phyloP scores from a whole-genome alignment of 2,888 invertebrate species.

The Hydrotaea cyrtoneurina region DNA sequence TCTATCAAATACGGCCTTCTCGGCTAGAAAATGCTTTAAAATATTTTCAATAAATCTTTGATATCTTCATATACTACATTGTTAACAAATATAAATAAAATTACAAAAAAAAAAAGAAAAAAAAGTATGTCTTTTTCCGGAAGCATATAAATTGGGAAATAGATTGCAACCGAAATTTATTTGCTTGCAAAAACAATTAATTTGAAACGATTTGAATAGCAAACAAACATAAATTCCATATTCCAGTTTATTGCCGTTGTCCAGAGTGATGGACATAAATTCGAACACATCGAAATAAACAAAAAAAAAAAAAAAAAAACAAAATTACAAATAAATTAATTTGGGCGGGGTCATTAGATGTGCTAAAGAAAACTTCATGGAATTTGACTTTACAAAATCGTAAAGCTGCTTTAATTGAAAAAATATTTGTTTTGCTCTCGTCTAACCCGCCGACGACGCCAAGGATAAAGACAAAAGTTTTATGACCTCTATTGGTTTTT shows the following conservation, averaged over 20 bases:
- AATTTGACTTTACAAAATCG: background rate
- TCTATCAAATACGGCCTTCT: background rate
- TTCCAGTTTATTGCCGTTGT: background rate
- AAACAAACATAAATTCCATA: background rate
- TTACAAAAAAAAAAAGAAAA: too few species aligned
- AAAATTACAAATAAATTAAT: conserved; percentile 16
- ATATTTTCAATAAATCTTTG: conserved; percentile 7
- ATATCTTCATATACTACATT: background rate
- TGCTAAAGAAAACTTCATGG: background rate
- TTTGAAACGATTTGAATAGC: background rate
- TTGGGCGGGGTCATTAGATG: background rate
- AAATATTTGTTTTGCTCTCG: background rate
- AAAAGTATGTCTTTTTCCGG: background rate
- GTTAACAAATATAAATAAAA: conserved; percentile 1
- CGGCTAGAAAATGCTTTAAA: background rate
- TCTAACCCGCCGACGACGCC: background rate
- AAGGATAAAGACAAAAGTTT: background rate
- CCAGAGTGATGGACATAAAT: conserved; percentile 8
- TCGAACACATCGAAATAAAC: background rate
- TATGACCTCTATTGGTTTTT: conserved; percentile 4
- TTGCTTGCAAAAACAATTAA: conserved; percentile 3
- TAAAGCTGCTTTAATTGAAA: background rate
- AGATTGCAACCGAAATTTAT: background rate
- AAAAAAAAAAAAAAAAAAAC: too few species aligned
- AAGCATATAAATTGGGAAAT: background rate